Evolutionary conservation across 2,888 invertebrate genomes (phyloP), one percentile per base, ranked within the genome.

Genomic region (Caenorhabditis sp.): DNA sequence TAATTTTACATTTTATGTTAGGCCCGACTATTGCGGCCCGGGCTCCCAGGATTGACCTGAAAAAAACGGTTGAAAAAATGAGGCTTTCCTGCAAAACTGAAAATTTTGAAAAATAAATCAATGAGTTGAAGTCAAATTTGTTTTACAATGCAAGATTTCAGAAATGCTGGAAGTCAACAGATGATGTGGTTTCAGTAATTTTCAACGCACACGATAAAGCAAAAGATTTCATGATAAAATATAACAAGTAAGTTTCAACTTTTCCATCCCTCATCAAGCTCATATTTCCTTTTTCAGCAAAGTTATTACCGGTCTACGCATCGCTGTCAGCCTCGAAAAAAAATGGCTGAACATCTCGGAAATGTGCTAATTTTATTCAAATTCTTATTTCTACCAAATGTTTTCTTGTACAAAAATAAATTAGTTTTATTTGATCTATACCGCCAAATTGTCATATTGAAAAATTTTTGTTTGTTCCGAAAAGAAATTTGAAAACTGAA

Each of bases 131-230:
- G 14, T 17, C 50, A 50, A 50, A 8, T n/a, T n/a, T n/a, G n/a
- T n/a, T 50, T 12, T 10, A 50, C 8, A 50, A n/a, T 12, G 17
- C 17, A n/a, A 51, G 21, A 21, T 51, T 84, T 76, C 67, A 85
- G 80, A 84, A 84, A 65, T 80, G 82, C 51, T 86, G 86, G 86
- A 78, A 77, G 31, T 76, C 79, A 3, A 62, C 69, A 5, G 82
- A 81, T 3, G 81, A 85, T 62, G 62, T 76, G 23, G 79, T 84
- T 4, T 76, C 81, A 12, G 66, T 86, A 3, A 84, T 86, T 31
- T 86, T 86, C 69, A 78, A 76, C 31, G 79, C 82, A 21, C 82
- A 83, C 58, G 83, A 84, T 49, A 79, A 85, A 59, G 86, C 86
- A 5, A 86, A 86, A 53, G 73, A 70, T 24, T 86, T 86, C 65